phyloP scores from a whole-genome alignment of 2,113 vertebrate genomes.

The Conger conger region DNA sequence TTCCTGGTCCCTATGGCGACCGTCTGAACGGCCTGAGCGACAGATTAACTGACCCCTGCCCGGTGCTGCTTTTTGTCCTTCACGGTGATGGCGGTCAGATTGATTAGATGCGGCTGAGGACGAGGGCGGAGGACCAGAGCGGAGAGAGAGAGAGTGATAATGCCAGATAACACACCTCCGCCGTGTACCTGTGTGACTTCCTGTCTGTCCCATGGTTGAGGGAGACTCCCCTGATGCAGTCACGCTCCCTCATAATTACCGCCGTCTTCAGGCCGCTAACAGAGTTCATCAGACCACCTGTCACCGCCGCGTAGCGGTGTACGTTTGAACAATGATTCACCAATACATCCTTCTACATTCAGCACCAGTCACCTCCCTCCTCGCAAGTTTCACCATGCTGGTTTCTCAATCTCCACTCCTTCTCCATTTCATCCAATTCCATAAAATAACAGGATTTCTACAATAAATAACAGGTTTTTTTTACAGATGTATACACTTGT shows the following conservation, averaged over 20 bases:
- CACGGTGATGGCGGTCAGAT: background rate
- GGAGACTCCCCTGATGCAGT: constrained; percentile 42
- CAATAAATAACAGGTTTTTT: too few relatives aligned
- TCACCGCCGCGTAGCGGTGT: background rate
- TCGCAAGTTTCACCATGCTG: background rate
- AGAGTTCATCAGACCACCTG: background rate
- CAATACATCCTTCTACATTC: background rate
- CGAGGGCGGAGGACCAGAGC: too few relatives aligned
- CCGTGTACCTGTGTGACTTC: background rate
- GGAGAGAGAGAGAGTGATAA: constrained; percentile 12
- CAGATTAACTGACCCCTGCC: background rate
- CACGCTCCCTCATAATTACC: constrained; percentile 20
- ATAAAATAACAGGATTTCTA: too few relatives aligned
- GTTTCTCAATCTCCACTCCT: too few relatives aligned
- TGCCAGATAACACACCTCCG: background rate
- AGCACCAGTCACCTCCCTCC: constrained; percentile 12
- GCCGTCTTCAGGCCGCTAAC: constrained; percentile 10
- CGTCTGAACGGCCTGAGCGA: background rate
- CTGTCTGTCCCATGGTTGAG: constrained; percentile 16
- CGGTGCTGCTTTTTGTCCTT: background rate
- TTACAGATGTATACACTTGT: too few relatives aligned
- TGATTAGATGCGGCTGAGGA: background rate
- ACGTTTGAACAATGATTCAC: background rate
- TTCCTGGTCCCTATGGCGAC: background rate
- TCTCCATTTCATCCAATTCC: too few relatives aligned